Conservation (phyloP, 2,888 invertebrate species). For the Cosmia pyralina region DNA sequence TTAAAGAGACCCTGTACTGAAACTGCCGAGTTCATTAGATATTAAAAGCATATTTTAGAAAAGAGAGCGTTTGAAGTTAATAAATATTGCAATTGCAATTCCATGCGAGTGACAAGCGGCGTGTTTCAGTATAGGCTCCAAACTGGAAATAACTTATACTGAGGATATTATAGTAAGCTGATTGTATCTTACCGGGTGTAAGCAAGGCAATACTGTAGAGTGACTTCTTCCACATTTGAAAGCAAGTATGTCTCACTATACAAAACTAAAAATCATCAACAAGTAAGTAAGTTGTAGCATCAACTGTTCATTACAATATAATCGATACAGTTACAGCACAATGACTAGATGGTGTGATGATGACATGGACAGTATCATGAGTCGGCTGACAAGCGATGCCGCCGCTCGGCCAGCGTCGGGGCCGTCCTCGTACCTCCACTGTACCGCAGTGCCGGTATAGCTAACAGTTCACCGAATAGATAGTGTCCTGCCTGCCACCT, state of each 20-base stretch:
- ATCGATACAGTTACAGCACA: constrained; percentile 87
- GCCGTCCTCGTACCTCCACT: constrained; percentile 59
- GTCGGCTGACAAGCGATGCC: constrained; percentile 77
- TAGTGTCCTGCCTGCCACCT: constrained; percentile 63
- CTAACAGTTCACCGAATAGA: constrained; percentile 44
- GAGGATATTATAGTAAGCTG: constrained; percentile 90
- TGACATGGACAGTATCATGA: constrained; percentile 81
- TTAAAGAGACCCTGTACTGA: constrained; percentile 83
- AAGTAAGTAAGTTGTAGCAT: constrained; percentile 86
- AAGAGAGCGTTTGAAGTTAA: constrained; percentile 65
- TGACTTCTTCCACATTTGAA: constrained; percentile 90
- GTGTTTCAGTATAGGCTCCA: constrained; percentile 85
- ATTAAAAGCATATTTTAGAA: constrained; percentile 71
- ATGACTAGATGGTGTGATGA: constrained; percentile 86
- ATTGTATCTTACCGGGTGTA: constrained; percentile 90
- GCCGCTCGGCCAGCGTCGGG: constrained; percentile 62
- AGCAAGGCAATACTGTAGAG: constrained; percentile 90
- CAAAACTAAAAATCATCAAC: constrained; percentile 89
- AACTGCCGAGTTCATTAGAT: constrained; percentile 76
- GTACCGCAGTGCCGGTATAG: constrained; percentile 50
- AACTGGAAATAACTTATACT: constrained; percentile 88
- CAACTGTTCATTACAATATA: constrained; percentile 86
- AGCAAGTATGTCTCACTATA: constrained; percentile 90
- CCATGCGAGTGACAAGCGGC: constrained; percentile 78
- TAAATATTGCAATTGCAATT: constrained; percentile 64